Conservation (phyloP, 1,140 invertebrate genomes). For the Apis laboriosa region DNA sequence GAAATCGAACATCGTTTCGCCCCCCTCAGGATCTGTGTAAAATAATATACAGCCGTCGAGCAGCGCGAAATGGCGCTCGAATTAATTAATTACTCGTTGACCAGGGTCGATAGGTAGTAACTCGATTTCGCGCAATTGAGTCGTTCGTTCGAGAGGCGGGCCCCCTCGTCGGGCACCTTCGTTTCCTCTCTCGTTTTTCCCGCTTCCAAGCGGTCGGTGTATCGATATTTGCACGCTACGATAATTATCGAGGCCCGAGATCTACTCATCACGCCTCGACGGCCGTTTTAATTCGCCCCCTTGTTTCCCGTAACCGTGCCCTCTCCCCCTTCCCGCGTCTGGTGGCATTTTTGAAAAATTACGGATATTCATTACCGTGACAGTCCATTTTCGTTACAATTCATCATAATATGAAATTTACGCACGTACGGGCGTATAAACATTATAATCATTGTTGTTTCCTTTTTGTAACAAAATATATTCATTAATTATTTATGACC, state of each 20-base stretch:
- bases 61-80: conserved; percentile 74
- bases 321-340: too few species aligned
- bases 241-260: conserved; percentile 71
- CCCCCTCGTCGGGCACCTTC: conserved; percentile 47
- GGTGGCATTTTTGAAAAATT: not conserved
- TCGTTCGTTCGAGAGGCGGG: conserved; percentile 65
- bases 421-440: too few species aligned
- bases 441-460: too few species aligned
- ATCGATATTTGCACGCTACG: conserved; percentile 76
- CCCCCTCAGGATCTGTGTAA: not conserved
- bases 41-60: conserved; percentile 58
- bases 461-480: not conserved
- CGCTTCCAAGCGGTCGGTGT: conserved; percentile 48
- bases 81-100: conserved; percentile 79
- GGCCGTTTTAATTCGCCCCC: conserved; percentile 1
- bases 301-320: too few species aligned
- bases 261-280: conserved; percentile 17
- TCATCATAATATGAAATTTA: not conserved
- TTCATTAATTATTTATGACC: not conserved
- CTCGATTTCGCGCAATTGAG: conserved; percentile 78
- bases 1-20: too few species aligned
- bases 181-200: conserved; percentile 45
- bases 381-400: not conserved
- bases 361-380: not conserved
- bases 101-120: conserved; percentile 69